Conservation (phyloP, 2,113 vertebrate species). For the Suncus etruscus region DNA sequence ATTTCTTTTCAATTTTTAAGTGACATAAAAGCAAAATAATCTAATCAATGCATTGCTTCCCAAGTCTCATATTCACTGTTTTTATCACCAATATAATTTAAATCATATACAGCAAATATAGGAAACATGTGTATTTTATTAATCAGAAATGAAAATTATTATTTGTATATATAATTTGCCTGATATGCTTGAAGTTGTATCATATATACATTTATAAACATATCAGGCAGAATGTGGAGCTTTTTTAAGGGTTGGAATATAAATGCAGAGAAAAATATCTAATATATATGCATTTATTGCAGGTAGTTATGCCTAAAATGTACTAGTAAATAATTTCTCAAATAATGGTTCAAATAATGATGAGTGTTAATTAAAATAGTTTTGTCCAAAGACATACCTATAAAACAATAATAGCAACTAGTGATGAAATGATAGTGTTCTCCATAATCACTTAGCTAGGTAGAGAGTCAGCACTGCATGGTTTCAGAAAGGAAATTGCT, state of each 20-base stretch:
- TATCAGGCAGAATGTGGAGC: not conserved
- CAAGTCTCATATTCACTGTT: not conserved
- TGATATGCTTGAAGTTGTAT: not conserved
- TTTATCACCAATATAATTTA: not conserved
- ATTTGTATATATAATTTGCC: not conserved
- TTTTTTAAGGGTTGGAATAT: not conserved
- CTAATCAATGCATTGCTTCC: not conserved
- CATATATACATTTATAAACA: not conserved
- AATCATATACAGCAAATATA: slow-evolving; percentile 13
- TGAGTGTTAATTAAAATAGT: slow-evolving; percentile 18
- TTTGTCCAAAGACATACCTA: slow-evolving; percentile 7
- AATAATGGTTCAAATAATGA: slow-evolving; percentile 39
- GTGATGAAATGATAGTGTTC: not conserved
- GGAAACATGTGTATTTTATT: slow-evolving; percentile 17
- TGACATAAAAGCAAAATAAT: not conserved
- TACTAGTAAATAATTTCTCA: not conserved
- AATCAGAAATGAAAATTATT: slow-evolving; percentile 57
- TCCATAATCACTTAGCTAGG: not conserved
- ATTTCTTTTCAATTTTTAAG: not conserved
- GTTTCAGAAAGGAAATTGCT: slow-evolving; percentile 25
- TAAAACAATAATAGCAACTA: not conserved
- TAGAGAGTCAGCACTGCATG: fast-evolving
- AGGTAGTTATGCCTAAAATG: slow-evolving; percentile 1
- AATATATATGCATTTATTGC: not conserved
- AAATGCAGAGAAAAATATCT: slow-evolving; percentile 14